phyloP scores from a whole-genome alignment of 1,140 invertebrate genomes.

The Batillaria attramentaria region DNA sequence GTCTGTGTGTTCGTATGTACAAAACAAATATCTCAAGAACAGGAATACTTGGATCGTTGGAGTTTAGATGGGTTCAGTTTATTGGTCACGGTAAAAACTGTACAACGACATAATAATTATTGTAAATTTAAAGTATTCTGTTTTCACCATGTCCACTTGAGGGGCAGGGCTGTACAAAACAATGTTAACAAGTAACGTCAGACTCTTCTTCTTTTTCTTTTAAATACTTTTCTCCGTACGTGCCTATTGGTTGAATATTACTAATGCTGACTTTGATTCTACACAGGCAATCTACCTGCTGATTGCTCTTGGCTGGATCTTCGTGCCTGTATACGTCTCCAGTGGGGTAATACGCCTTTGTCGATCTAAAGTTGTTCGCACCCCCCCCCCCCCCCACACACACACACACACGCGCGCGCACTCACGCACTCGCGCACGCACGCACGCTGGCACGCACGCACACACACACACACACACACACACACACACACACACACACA shows the following conservation, averaged over 20 bases:
- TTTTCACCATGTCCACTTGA: not conserved
- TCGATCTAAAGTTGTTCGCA: no score
- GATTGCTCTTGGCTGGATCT: slow-evolving; percentile 75
- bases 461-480: slow-evolving; percentile 18
- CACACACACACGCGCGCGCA: not conserved
- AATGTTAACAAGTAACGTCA: not conserved
- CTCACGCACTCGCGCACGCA: not conserved
- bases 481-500: slow-evolving; percentile 18
- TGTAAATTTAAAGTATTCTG: not conserved
- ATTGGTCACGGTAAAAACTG: no score
- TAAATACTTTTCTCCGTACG: not conserved
- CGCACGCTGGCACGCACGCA: not conserved
- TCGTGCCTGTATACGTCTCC: slow-evolving; percentile 77
- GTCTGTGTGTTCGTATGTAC: no score
- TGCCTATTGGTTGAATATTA: not conserved
- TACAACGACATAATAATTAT: not conserved
- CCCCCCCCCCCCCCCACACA: not conserved
- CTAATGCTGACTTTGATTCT: slow-evolving; percentile 26
- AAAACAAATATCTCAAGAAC: no score
- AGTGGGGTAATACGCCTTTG: slow-evolving; percentile 71
- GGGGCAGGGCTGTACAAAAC: no score
- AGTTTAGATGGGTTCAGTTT: no score
- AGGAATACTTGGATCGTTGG: no score
- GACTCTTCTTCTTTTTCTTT: not conserved
- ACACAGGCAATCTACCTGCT: slow-evolving; percentile 61